Conservation (phyloP, 2,113 vertebrate species). For the Callorhinus ursinus region DNA sequence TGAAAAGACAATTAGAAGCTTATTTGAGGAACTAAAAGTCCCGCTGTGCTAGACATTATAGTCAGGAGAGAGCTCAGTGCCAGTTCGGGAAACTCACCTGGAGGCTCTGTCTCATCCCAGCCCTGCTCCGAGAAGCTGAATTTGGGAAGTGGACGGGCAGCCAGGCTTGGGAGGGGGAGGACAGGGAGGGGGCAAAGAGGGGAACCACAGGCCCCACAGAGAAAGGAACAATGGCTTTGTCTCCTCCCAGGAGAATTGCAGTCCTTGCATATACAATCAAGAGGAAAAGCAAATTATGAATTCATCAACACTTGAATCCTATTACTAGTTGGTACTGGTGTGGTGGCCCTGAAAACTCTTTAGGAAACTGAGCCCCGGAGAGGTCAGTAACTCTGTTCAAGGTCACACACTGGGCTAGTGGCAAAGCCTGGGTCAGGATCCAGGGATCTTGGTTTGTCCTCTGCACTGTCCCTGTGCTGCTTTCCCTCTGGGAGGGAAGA, state of each 20-base stretch:
- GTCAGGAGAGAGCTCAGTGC: constrained; percentile 39
- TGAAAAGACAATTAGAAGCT: constrained; percentile 77
- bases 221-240: not conserved
- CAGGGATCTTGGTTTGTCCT: not conserved
- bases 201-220: not conserved
- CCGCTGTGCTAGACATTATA: constrained; percentile 71
- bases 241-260: constrained; percentile 40
- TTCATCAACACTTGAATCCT: constrained; percentile 52
- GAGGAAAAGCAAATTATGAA: constrained; percentile 58
- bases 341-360: not conserved
- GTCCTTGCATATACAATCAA: constrained; percentile 61
- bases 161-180: not conserved
- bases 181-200: not conserved
- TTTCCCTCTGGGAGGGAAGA: constrained; percentile 47
- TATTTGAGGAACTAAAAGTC: constrained; percentile 73
- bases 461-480: not conserved
- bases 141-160: not conserved
- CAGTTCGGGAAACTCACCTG: constrained; percentile 47
- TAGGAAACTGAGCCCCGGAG: constrained; percentile 35
- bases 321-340: constrained; percentile 26
- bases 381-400: constrained; percentile 1
- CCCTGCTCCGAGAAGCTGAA: constrained; percentile 26
- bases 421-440: not conserved
- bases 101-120: constrained; percentile 37
- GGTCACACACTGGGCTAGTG: not conserved